Evolutionary conservation across 1,140 invertebrate genomes (phyloP).

Genomic region (Drosophila elegans): DNA sequence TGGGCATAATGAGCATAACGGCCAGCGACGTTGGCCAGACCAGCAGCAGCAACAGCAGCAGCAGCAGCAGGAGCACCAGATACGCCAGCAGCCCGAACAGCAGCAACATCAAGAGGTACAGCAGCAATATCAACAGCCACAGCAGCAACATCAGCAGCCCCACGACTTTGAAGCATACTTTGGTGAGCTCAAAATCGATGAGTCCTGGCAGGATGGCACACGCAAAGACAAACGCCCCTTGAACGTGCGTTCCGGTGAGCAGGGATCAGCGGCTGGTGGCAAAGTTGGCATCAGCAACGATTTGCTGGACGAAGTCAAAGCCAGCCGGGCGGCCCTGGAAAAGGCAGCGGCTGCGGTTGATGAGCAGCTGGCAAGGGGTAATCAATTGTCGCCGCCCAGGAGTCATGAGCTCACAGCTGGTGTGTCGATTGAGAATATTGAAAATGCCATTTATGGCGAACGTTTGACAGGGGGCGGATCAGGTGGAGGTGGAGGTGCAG

Average conservation of each 20-base stretch:
- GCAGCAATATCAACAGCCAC: constrained; percentile 32
- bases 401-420: constrained; percentile 46
- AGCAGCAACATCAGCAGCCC: constrained; percentile 37
- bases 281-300: constrained; percentile 67
- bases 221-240: constrained; percentile 56
- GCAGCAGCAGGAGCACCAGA: constrained; percentile 19
- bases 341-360: constrained; percentile 79
- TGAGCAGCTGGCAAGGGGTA: constrained; percentile 74
- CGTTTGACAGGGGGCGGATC: constrained; percentile 58
- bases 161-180: constrained; percentile 74
- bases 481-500: constrained; percentile 18
- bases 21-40: constrained; percentile 29
- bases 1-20: constrained; percentile 61
- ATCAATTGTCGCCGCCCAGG: constrained; percentile 70
- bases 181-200: constrained; percentile 76
- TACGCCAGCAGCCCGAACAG: constrained; percentile 19
- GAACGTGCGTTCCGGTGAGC: constrained; percentile 48
- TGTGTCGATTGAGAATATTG: constrained; percentile 84
- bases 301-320: constrained; percentile 77
- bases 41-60: constrained; percentile 21
- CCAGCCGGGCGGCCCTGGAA: constrained; percentile 65
- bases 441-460: constrained; percentile 84
- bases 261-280: constrained; percentile 7
- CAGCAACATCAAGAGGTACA: constrained; percentile 30
- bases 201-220: constrained; percentile 55